Base-by-base conservation (phyloP, 92 coral and sea anemone genomes). In the Blastomussa wellsi region DNA sequence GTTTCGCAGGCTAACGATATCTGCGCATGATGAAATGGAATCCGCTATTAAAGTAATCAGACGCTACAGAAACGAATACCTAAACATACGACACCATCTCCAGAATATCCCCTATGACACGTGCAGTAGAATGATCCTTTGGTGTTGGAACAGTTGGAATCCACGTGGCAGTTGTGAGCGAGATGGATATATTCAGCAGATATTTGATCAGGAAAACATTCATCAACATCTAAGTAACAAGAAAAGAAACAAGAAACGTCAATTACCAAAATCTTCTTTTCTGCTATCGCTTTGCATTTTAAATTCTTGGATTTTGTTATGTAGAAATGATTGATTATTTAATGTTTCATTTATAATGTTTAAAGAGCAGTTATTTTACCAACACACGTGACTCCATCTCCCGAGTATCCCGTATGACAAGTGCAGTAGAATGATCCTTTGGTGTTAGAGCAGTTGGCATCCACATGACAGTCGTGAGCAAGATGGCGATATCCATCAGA, bases 351-450 rank as follows among this genome's bases (percentile, higher is more conserved):
- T 20, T 1, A 10, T 57, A 57, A 57, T 57, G 9, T 51, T 1
- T 7, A 51, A 51, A 51, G 9, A 57, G 64, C 26, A 57, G 22
- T 1, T 29, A 57, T 22, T 28, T 86, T 84, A 88, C 91, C 91
- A 2, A 79, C 41, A 66, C 94, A 91, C 60, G 80, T 80, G 69
- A 86, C 91, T 20, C 97, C 97, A 86, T 89, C 72, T 76, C 97
- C 97, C 44, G 95, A 90, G 79, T 88, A 94, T n/a, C 98, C 98
- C 72, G 74, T 52, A 55, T 86, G 89, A 83, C 98, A 94, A 66
- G 90, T 88, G 78, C 98, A 94, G 89, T 81, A 86, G 88, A 92
- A 94, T 75, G 95, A 92, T 76, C 98, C 98, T 84, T 90, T 84
- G 88, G 95, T 86, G 89, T 94, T 90, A 81, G 90, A 88, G 36